phyloP scores from a whole-genome alignment of 1,140 invertebrate genomes.

The Papilio xuthus region DNA sequence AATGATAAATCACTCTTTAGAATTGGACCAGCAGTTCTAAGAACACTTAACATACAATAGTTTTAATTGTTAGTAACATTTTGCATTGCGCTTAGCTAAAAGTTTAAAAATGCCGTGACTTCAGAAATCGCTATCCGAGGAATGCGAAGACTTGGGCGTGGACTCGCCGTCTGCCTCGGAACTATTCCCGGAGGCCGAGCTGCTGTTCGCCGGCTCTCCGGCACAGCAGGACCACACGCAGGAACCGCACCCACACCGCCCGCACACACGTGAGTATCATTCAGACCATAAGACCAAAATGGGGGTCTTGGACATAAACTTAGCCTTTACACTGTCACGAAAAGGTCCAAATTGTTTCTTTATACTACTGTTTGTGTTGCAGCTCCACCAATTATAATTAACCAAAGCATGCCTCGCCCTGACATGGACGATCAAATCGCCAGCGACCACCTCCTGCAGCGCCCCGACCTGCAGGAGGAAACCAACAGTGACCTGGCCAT shows the following conservation, averaged over 20 bases:
- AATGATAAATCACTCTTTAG: not conserved
- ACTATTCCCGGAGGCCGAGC: constrained; percentile 88
- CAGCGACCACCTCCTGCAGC: constrained; percentile 63
- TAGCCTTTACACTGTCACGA: not conserved
- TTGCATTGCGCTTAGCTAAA: no score
- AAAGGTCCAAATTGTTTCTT: not conserved
- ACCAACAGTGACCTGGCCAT: constrained; percentile 55
- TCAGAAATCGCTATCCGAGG: constrained; percentile 88
- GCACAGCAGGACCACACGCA: constrained; percentile 72
- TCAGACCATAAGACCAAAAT: not conserved
- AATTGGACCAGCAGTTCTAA: not conserved
- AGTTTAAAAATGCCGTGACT: not conserved
- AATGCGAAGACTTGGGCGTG: constrained; percentile 89
- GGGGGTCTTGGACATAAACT: not conserved
- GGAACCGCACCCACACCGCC: constrained; percentile 55
- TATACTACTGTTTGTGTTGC: constrained; percentile 38
- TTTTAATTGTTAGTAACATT: no score
- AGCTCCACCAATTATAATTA: constrained; percentile 64
- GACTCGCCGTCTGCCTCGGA: constrained; percentile 90
- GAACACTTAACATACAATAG: not conserved
- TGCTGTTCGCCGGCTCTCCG: constrained; percentile 83
- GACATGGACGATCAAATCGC: constrained; percentile 73
- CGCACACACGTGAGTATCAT: constrained; percentile 66
- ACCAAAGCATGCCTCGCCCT: constrained; percentile 62
- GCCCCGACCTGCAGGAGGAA: constrained; percentile 45